phyloP scores from a whole-genome alignment of 2,888 invertebrate species.

The Drosophila greeni region DNA sequence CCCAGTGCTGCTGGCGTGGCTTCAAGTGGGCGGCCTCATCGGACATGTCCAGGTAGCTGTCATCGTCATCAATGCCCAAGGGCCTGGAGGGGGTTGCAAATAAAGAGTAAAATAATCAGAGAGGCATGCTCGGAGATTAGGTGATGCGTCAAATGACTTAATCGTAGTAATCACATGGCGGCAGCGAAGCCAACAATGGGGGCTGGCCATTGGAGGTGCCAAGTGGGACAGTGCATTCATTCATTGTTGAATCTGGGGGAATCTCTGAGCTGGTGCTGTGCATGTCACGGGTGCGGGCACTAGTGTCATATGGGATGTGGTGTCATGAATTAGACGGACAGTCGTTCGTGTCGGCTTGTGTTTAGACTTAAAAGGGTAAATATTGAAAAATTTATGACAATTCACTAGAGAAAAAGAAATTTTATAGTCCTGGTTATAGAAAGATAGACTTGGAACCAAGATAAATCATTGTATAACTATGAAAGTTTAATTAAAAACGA shows the following conservation, averaged over 20 bases:
- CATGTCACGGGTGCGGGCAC: constrained; percentile 25
- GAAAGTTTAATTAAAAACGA: neutral
- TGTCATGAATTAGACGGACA: constrained; percentile 20
- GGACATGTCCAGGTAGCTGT: constrained; percentile 86
- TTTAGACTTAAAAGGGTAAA: constrained; percentile 24
- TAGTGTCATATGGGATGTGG: constrained; percentile 20
- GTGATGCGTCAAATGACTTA: constrained; percentile 65
- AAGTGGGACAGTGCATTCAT: constrained; percentile 63
- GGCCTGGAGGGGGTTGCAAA: constrained; percentile 80
- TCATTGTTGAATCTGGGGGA: constrained; percentile 41
- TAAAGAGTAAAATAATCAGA: constrained; percentile 16
- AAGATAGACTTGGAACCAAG: neutral
- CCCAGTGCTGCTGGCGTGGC: constrained; percentile 90
- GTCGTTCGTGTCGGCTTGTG: constrained; percentile 25
- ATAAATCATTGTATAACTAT: neutral
- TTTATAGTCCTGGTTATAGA: too few relatives aligned
- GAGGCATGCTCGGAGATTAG: constrained; percentile 33
- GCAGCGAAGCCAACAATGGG: constrained; percentile 49
- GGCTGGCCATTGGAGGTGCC: constrained; percentile 53
- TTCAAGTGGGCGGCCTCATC: constrained; percentile 86
- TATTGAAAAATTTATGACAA: constrained; percentile 8
- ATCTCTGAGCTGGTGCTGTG: constrained; percentile 18
- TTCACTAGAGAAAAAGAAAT: neutral
- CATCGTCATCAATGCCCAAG: constrained; percentile 87
- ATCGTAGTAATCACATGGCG: constrained; percentile 66